These are phyloP conservation scores for Episyrphus balteatus DNA, from an alignment of 1,140 invertebrate species.

Conservation along the genomic window DNA sequence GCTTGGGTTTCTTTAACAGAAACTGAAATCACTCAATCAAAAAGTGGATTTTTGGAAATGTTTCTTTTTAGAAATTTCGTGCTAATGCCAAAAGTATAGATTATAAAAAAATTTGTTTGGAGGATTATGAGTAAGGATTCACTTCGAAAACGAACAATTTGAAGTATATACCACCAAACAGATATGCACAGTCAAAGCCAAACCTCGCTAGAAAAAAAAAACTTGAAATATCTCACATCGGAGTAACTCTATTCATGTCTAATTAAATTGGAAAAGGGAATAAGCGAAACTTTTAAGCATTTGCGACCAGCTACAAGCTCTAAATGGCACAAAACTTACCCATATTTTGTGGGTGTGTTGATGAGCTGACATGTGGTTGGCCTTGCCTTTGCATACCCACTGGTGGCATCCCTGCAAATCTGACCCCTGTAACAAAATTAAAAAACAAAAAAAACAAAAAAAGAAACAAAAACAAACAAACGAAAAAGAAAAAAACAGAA, in stretches of 20 bases:
- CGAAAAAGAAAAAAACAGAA: not conserved
- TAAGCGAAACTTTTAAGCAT: too few species aligned
- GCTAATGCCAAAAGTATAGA: too few species aligned
- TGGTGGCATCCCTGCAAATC: conserved; percentile 31
- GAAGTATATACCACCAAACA: too few species aligned
- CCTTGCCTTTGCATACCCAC: conserved; percentile 33
- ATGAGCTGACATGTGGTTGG: conserved; percentile 36
- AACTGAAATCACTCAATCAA: too few species aligned
- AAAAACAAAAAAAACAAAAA: not conserved
- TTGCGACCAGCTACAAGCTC: too few species aligned
- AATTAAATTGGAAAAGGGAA: not conserved
- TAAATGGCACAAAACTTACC: conserved; percentile 17
- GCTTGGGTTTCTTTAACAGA: too few species aligned
- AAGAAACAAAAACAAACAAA: conserved; percentile 5
- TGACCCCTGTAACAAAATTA: conserved; percentile 11
- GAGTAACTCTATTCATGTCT: not conserved
- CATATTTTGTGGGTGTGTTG: conserved; percentile 37
- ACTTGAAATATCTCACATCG: not conserved
- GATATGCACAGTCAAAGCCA: too few species aligned
- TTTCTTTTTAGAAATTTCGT: too few species aligned
- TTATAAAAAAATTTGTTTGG: too few species aligned
- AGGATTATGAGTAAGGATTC: too few species aligned
- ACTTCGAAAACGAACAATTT: not conserved
- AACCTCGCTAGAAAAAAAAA: too few species aligned
- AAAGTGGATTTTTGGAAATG: too few species aligned